Percentiles rank a stretch among this genome's conserved stretches.
phyloP scores from a whole-genome alignment of 2,888 invertebrate species.

The Pseudanteris insignis region DNA sequence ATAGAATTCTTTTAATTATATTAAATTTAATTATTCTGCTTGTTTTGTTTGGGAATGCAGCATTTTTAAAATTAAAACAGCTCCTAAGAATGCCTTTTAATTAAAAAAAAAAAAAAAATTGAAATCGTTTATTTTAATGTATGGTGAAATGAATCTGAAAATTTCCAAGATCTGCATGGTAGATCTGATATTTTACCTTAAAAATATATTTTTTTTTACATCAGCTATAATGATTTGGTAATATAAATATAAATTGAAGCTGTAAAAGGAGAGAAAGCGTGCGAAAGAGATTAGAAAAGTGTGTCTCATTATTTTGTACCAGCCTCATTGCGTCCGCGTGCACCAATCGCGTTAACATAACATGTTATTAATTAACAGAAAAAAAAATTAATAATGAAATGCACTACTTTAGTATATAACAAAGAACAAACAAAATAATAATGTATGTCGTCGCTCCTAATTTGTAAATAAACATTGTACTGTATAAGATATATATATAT shows the following conservation, averaged over 20 bases:
- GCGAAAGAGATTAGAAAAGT: constrained; percentile 11
- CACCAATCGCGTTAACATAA: constrained; percentile 43
- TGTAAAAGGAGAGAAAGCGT: constrained; percentile 11
- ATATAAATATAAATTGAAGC: constrained; percentile 10
- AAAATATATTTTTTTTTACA: no score
- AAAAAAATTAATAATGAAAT: constrained; percentile 57
- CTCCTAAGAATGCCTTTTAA: no score
- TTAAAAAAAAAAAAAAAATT: no score
- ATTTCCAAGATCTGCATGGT: no score
- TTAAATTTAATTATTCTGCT: no score
- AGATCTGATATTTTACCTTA: no score
- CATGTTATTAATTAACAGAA: constrained; percentile 58
- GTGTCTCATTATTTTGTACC: constrained; percentile 14
- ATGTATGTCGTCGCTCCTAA: constrained; percentile 65
- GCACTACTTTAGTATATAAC: constrained; percentile 61
- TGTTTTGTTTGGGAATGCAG: no score
- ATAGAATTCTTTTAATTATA: no score
- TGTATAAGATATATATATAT: constrained; percentile 54
- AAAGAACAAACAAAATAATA: constrained; percentile 53
- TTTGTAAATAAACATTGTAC: constrained; percentile 66
- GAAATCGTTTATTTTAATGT: no score
- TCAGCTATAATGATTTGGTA: no score
- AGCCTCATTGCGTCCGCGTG: constrained; percentile 33
- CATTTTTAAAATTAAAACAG: no score
- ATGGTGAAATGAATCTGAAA: no score